These are phyloP conservation scores for Varecia variegata DNA, from an alignment of 2,797 vertebrate species.

Conservation along the genomic window DNA sequence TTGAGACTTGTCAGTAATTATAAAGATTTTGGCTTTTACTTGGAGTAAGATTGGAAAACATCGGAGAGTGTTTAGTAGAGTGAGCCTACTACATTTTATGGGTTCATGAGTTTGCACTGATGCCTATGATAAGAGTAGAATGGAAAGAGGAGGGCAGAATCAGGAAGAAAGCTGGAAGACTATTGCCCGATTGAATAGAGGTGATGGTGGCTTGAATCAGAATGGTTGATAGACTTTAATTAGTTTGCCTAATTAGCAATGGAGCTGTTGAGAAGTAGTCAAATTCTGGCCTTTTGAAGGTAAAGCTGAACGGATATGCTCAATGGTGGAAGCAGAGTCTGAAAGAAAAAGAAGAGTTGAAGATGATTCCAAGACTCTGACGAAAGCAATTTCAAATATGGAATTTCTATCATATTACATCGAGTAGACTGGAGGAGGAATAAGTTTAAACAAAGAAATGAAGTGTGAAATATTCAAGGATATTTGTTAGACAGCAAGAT, in stretches of 20 bases:
- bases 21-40: not conserved
- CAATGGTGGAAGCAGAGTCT: not conserved
- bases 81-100: not conserved
- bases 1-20: not conserved
- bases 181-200: not conserved
- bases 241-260: not conserved
- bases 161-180: not conserved
- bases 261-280: not conserved
- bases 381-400: not conserved
- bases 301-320: not conserved
- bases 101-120: not conserved
- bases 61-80: not conserved
- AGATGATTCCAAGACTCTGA: not conserved
- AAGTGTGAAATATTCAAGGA: not conserved
- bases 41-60: not conserved
- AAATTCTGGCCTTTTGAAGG: not conserved
- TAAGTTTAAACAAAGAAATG: not conserved
- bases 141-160: not conserved
- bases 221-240: not conserved
- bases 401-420: not conserved
- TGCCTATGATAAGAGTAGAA: not conserved
- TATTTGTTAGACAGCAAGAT: not conserved
- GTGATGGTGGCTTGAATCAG: not conserved
- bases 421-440: not conserved
- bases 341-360: not conserved